These are phyloP conservation scores for Fabriciana adippe DNA, from an alignment of 2,888 invertebrate genomes.

Conservation along the genomic window DNA sequence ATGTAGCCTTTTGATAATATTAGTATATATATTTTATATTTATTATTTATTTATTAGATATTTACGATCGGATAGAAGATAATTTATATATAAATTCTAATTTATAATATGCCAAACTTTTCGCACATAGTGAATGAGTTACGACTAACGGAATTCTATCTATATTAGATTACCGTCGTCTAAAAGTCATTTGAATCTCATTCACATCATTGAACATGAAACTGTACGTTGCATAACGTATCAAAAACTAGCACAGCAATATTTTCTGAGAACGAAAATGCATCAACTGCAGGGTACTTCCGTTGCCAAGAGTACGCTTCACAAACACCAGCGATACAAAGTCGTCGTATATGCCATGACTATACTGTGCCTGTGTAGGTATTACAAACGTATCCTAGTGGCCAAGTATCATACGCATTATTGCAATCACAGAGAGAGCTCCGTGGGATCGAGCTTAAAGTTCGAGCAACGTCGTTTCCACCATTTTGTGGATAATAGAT, in stretches of 20 bases:
- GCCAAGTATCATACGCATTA: constrained; percentile 42
- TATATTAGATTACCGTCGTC: not conserved
- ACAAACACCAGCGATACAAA: constrained; percentile 28
- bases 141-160: not conserved
- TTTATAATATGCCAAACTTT: not conserved
- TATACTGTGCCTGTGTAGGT: constrained; percentile 14
- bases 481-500: not conserved
- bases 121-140: too few relatives aligned
- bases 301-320: constrained; percentile 28
- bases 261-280: constrained; percentile 33
- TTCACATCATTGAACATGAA: constrained; percentile 12
- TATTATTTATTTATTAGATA: too few relatives aligned
- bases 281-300: constrained; percentile 33
- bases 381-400: constrained; percentile 41
- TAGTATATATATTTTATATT: too few relatives aligned
- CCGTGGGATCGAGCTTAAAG: not conserved
- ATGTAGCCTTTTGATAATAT: too few relatives aligned
- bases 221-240: constrained; percentile 10
- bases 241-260: constrained; percentile 29
- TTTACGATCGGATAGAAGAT: too few relatives aligned
- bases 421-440: constrained; percentile 47
- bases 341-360: not conserved
- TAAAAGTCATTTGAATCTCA: constrained; percentile 7
- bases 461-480: not conserved
- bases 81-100: too few relatives aligned